A percentile compares a stretch with the other conserved stretches of the same genome.
Conservation (phyloP, 1,140 invertebrate genomes). For the Bombus cullumanus region DNA sequence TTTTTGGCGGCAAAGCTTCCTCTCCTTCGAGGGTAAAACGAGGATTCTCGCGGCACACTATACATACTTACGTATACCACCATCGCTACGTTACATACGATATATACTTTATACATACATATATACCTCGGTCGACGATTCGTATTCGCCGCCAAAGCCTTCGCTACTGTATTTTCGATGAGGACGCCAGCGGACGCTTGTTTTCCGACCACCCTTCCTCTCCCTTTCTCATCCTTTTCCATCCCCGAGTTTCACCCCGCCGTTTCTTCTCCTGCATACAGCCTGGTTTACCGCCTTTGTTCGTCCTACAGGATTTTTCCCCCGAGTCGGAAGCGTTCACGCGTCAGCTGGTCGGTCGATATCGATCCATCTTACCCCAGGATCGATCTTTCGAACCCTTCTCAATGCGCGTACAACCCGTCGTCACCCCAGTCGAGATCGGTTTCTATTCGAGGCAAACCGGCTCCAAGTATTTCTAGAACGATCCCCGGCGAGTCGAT, state of each 20-base stretch:
- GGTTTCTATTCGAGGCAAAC: neutral
- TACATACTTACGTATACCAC: neutral
- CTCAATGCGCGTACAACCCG: neutral
- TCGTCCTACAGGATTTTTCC: slow-evolving; percentile 7
- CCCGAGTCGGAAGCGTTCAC: neutral
- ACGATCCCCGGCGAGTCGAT: slow-evolving; percentile 6
- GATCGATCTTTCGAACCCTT: neutral
- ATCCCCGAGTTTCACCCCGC: neutral
- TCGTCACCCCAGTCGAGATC: neutral
- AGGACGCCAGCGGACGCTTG: slow-evolving; percentile 16
- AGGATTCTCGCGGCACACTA: neutral
- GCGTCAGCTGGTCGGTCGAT: slow-evolving; percentile 8
- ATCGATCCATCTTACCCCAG: slow-evolving; percentile 11
- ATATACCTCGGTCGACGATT: neutral
- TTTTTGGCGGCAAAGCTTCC: slow-evolving; percentile 56
- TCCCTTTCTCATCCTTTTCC: no score
- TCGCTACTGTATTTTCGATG: slow-evolving; percentile 35
- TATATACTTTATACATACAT: neutral
- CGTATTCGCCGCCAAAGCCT: slow-evolving; percentile 9
- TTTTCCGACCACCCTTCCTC: neutral
- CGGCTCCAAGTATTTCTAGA: neutral
- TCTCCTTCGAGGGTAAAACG: neutral
- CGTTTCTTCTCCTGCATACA: neutral
- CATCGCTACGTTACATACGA: neutral
- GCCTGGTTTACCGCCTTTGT: slow-evolving; percentile 20